These are phyloP conservation scores for Lichenostomus cassidix DNA, from an alignment of 2,113 vertebrate species.

Conservation along the genomic window DNA sequence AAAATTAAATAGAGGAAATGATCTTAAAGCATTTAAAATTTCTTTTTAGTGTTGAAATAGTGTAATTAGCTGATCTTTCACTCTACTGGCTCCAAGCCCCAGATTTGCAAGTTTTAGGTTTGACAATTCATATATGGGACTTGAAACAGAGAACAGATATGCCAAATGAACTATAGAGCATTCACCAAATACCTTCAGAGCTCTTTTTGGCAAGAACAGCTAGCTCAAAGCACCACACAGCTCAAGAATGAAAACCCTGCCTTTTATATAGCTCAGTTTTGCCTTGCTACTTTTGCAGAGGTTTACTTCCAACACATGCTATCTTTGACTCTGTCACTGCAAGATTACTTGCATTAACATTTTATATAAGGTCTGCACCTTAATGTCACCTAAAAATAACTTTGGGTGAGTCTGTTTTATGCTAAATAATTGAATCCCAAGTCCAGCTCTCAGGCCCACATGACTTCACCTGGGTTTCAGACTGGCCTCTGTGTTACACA, in stretches of 20 bases:
- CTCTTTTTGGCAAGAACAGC: not conserved
- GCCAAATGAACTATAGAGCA: not conserved
- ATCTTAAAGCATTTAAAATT: not conserved
- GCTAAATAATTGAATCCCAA: not conserved
- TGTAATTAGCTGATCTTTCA: not conserved
- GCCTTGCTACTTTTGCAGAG: not conserved
- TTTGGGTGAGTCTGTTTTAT: not conserved
- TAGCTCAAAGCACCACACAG: not conserved
- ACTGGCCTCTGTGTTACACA: not conserved
- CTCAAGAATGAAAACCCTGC: not conserved
- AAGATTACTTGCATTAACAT: not conserved
- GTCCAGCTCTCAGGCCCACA: not conserved
- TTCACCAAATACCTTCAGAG: not conserved
- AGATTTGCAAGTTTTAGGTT: not conserved
- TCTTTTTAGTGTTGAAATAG: not conserved
- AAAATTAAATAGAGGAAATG: constrained; percentile 6
- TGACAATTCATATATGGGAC: not conserved
- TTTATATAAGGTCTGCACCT: not conserved
- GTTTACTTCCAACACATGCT: not conserved
- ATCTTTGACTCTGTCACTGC: not conserved
- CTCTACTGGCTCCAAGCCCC: not conserved
- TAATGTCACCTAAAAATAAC: not conserved
- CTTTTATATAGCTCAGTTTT: not conserved
- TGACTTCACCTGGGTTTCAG: not conserved
- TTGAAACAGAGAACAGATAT: not conserved